Base-by-base conservation (phyloP, 2,797 vertebrate genomes). In the Bucorvus abyssinicus region DNA sequence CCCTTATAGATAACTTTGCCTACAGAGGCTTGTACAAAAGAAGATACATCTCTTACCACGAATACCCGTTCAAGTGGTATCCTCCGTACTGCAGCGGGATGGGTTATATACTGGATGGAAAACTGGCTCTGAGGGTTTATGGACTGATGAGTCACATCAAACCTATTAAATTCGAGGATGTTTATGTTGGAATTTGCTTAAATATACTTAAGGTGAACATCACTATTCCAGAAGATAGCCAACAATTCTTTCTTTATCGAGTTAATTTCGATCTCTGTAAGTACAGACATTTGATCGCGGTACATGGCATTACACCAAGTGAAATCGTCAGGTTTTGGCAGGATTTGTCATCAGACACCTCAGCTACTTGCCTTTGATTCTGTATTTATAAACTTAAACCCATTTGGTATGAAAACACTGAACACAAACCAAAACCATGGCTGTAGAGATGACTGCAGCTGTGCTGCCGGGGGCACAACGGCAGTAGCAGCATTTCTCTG, bases 141-240 rank as follows among this genome's bases (percentile, higher is more conserved):
- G 73, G 97, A 32, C 90, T 98, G 78, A 98, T 98, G 98, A 63
- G 92, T 74, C 97, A 98, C 1, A 67, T 98, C 45, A 98, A 50
- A 56, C 97, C 97, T 8, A 59, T 98, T 81, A 98, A 96, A 56
- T 96, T 98, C 34, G 97, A 98, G 96, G 98, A 98, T 45, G 97
- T 97, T 56, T 98, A 97, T 4, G 97, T 97, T 26, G 97, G 98
- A 7, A 97, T 98, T 82, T 98, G 97, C 59, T 90, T 98, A 64
- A 95, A 90, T 77, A 60, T 97, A 24, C 95, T 98, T 32, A 93
- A 96, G 34, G 97, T 97, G 70, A 80, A 94, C 17, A 26, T 98
- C 87, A 95, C 84, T 4, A 7, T 97, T 60, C 97, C 96, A 14
- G 80, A 95, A 56, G 97, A 96, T 24, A 59, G 75, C 16, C 89